phyloP scores from a whole-genome alignment of 2,797 vertebrate genomes.

The Hippopotamyrus pictus region DNA sequence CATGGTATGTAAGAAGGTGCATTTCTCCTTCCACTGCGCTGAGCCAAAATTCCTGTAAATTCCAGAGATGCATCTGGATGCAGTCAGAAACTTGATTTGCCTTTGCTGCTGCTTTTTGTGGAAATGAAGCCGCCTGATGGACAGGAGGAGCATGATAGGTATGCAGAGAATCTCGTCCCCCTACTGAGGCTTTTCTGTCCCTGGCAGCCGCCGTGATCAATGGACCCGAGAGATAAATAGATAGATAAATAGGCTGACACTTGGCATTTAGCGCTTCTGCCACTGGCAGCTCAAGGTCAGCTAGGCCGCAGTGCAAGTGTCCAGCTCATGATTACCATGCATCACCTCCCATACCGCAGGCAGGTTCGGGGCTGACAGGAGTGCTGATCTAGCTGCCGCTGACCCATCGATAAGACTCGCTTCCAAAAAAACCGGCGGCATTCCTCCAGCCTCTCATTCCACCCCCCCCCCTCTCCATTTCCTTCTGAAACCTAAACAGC shows the following conservation, averaged over 20 bases:
- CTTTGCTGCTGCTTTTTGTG: neutral
- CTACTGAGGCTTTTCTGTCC: neutral
- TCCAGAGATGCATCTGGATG: neutral
- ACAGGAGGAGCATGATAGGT: neutral
- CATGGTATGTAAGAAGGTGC: neutral
- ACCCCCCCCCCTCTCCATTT: neutral
- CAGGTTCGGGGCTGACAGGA: constrained; percentile 17
- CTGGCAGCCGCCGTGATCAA: constrained; percentile 14
- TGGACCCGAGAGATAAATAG: neutral
- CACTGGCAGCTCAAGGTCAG: constrained; percentile 17
- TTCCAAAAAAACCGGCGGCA: neutral
- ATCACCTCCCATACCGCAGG: neutral
- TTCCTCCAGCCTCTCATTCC: neutral
- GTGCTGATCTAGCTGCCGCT: constrained; percentile 30
- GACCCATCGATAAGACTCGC: constrained; percentile 29
- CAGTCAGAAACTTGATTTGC: neutral
- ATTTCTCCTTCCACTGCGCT: neutral
- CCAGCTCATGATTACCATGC: constrained; percentile 12
- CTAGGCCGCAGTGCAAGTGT: neutral
- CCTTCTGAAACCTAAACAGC: neutral
- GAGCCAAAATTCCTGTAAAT: neutral
- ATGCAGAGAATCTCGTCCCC: neutral
- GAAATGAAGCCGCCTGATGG: neutral
- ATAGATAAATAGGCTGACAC: constrained; percentile 16
- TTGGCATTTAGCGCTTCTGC: constrained; percentile 12